A percentile compares a stretch with the other conserved stretches of the same genome.
These are phyloP conservation scores for Herpetotheres cachinnans DNA, from an alignment of 2,113 vertebrate species.

Conservation along the genomic window DNA sequence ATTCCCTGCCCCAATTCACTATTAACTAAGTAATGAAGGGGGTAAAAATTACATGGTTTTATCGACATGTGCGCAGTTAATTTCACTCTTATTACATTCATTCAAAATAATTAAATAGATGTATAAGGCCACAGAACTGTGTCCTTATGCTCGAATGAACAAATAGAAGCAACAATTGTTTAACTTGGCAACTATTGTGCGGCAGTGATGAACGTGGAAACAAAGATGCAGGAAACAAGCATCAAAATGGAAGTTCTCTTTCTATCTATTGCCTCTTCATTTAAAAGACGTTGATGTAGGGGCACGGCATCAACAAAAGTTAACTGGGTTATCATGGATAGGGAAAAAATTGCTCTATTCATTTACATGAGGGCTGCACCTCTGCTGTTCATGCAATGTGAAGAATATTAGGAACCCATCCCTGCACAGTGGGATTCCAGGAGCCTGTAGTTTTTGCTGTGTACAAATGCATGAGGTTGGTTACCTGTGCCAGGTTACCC, in stretches of 20 bases:
- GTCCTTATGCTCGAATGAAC: conserved; percentile 12
- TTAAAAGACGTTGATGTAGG: not conserved
- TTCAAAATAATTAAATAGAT: conserved; percentile 16
- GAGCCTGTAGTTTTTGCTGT: not conserved
- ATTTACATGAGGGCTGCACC: not conserved
- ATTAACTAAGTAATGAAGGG: not conserved
- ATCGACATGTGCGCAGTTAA: not conserved
- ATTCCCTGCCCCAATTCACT: not conserved
- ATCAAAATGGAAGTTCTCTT: not conserved
- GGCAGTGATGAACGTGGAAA: not conserved
- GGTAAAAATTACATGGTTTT: not conserved
- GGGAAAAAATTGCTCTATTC: not conserved
- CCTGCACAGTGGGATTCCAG: not conserved
- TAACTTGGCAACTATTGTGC: not conserved
- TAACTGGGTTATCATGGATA: not conserved
- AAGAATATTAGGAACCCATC: not conserved
- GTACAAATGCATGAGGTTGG: not conserved
- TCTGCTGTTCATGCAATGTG: not conserved
- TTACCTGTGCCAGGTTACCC: not conserved
- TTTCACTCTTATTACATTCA: not conserved
- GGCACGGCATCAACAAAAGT: not conserved
- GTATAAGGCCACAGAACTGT: not conserved
- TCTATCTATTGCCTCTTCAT: not conserved
- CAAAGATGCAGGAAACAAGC: not conserved
- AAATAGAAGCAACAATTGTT: not conserved